Conservation (phyloP, 2,888 invertebrate species). For the Heterodera filipjevi region DNA sequence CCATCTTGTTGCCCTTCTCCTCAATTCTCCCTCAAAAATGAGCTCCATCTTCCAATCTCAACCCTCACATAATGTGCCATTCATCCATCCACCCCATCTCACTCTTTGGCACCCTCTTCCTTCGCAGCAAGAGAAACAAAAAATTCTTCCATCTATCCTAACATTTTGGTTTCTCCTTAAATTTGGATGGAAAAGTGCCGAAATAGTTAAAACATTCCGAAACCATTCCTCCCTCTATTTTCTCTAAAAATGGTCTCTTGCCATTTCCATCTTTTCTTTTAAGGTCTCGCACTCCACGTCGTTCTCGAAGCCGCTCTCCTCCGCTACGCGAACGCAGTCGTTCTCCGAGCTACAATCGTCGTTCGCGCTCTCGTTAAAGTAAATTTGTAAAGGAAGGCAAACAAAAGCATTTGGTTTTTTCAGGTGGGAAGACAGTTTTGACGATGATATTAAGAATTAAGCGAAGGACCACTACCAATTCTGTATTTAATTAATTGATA, state of each 20-base stretch:
- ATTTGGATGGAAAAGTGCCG: neutral
- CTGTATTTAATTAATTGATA: too few species aligned
- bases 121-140: neutral
- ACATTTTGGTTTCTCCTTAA: conserved; percentile 9
- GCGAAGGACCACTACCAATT: too few species aligned
- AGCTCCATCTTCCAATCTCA: neutral
- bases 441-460: neutral
- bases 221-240: neutral
- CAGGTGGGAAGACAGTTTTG: neutral
- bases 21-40: conserved; percentile 3
- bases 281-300: neutral
- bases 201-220: neutral
- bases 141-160: neutral
- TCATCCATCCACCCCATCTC: conserved; percentile 8
- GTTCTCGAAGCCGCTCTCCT: conserved; percentile 7
- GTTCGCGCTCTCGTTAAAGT: conserved; percentile 2
- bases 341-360: neutral
- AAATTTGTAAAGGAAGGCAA: neutral
- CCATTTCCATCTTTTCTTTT: neutral
- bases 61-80: neutral
- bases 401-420: too few species aligned
- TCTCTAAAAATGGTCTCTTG: neutral
- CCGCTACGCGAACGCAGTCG: neutral
- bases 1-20: conserved; percentile 7
- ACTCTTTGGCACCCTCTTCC: conserved; percentile 7